Evolutionary conservation across 1,140 invertebrate species (phyloP).

Genomic region (Laodelphax striatellus): DNA sequence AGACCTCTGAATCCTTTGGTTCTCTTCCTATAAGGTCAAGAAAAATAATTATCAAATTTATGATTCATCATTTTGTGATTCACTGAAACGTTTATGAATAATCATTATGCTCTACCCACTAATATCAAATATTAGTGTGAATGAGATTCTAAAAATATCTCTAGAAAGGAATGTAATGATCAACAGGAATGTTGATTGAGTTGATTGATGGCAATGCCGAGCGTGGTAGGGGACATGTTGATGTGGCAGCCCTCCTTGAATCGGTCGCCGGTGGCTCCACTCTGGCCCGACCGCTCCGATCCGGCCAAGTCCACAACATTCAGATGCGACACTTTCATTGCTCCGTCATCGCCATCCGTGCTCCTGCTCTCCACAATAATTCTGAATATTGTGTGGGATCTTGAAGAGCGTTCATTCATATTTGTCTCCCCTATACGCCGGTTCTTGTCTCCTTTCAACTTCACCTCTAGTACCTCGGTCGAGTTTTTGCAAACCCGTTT

Average conservation of each 20-base stretch:
- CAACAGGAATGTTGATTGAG: too few species aligned
- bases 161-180: too few species aligned
- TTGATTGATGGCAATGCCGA: conserved; percentile 67
- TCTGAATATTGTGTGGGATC: conserved; percentile 66
- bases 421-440: conserved; percentile 58
- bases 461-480: conserved; percentile 37
- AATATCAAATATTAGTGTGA: too few species aligned
- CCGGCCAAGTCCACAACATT: conserved; percentile 83
- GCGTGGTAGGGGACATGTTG: conserved; percentile 60
- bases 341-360: conserved; percentile 41
- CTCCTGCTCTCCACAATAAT: conserved; percentile 31
- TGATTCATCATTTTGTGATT: too few species aligned
- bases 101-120: too few species aligned
- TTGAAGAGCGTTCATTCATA: conserved; percentile 67
- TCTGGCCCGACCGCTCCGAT: conserved; percentile 62
- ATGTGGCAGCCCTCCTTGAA: conserved; percentile 77
- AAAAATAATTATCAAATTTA: too few species aligned
- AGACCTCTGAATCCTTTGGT: too few species aligned
- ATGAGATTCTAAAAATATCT: too few species aligned
- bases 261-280: conserved; percentile 49
- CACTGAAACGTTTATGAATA: too few species aligned
- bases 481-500: conserved; percentile 41
- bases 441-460: conserved; percentile 53
- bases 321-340: conserved; percentile 47
- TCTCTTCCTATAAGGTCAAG: too few species aligned